A percentile compares a stretch with the other conserved stretches of the same genome.
Evolutionary conservation across 2,888 invertebrate species (phyloP).

Genomic region (Thyatira batis): DNA sequence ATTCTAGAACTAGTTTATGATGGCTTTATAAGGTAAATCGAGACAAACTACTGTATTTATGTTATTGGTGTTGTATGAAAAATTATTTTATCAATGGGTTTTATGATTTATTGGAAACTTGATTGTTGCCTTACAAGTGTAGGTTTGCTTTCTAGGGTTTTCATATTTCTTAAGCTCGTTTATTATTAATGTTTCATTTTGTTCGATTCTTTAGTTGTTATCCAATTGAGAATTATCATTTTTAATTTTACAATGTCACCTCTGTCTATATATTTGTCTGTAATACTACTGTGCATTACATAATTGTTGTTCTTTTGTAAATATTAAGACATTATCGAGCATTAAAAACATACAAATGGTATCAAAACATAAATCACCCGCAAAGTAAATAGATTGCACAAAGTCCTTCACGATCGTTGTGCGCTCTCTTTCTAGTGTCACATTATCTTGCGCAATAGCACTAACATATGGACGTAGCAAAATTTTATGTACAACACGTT

Average conservation of each 20-base stretch:
- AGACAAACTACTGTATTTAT: not conserved
- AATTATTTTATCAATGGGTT: not conserved
- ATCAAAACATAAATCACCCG: conserved; percentile 4
- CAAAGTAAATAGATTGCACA: not conserved
- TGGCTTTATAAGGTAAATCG: not conserved
- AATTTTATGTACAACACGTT: conserved; percentile 12
- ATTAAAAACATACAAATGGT: not conserved
- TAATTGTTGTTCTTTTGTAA: not conserved
- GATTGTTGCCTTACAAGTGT: not conserved
- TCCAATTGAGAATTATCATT: too few relatives aligned
- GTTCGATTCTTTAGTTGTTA: too few relatives aligned
- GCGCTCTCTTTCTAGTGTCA: conserved; percentile 3
- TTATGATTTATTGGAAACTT: not conserved
- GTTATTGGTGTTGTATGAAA: not conserved
- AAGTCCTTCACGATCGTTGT: conserved; percentile 1
- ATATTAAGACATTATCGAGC: not conserved
- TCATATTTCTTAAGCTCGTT: too few relatives aligned
- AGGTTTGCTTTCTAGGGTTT: not conserved
- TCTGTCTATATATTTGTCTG: not conserved
- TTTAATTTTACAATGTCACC: too few relatives aligned
- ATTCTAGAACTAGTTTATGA: not conserved
- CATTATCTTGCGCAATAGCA: conserved; percentile 5
- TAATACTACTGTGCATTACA: not conserved
- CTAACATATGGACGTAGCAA: conserved; percentile 13
- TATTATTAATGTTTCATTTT: too few relatives aligned